Percentiles rank a stretch among this genome's conserved stretches.
These are phyloP conservation scores for Thumatha senex DNA, from an alignment of 2,888 invertebrate genomes.

Conservation along the genomic window DNA sequence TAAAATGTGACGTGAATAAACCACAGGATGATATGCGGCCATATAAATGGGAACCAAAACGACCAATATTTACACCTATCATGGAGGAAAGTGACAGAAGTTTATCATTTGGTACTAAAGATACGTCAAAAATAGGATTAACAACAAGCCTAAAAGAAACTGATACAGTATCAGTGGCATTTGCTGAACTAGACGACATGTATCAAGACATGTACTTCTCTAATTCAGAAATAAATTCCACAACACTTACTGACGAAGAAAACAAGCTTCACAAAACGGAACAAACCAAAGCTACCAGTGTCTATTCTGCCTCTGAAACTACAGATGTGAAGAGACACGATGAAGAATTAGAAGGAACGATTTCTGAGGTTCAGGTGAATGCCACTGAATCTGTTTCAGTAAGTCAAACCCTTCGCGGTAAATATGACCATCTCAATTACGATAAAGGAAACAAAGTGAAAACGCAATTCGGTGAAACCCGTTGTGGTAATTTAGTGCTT, in stretches of 20 bases:
- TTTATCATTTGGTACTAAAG: slow-evolving; percentile 56
- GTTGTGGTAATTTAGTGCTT: slow-evolving; percentile 63
- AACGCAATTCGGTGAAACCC: slow-evolving; percentile 58
- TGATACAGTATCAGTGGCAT: slow-evolving; percentile 71
- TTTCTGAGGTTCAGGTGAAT: slow-evolving; percentile 82
- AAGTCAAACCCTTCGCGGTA: slow-evolving; percentile 73
- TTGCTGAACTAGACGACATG: slow-evolving; percentile 73
- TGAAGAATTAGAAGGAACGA: slow-evolving; percentile 66
- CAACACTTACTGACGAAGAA: slow-evolving; percentile 40
- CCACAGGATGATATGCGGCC: slow-evolving; percentile 51
- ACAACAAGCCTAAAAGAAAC: slow-evolving; percentile 44
- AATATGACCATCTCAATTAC: slow-evolving; percentile 31
- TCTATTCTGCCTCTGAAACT: slow-evolving; percentile 79
- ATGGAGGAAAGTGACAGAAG: slow-evolving; percentile 73
- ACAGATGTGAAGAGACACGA: slow-evolving; percentile 81
- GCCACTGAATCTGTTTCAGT: slow-evolving; percentile 80
- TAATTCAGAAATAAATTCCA: slow-evolving; percentile 53
- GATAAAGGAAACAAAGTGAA: slow-evolving; percentile 36
- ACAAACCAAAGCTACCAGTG: slow-evolving; percentile 51
- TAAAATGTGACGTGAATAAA: slow-evolving; percentile 45
- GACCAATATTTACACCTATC: slow-evolving; percentile 69
- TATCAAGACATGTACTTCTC: slow-evolving; percentile 64
- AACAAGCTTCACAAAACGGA: slow-evolving; percentile 38
- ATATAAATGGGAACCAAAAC: slow-evolving; percentile 56
- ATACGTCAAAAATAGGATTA: slow-evolving; percentile 38